phyloP scores from a whole-genome alignment of 92 coral and sea anemone genomes.

The Pocillopora grandis region DNA sequence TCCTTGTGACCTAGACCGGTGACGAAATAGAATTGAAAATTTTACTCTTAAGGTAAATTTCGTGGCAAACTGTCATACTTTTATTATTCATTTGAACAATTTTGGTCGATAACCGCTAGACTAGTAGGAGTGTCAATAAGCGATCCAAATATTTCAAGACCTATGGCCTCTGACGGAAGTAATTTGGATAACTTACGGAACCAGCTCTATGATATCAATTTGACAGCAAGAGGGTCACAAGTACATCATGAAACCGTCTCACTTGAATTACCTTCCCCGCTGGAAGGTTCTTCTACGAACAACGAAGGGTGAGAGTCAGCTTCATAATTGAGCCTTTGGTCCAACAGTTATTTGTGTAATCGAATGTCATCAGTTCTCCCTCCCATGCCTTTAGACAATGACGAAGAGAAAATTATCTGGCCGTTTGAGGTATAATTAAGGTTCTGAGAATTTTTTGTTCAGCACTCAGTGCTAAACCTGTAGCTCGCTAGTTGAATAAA shows the following conservation, averaged over 20 bases:
- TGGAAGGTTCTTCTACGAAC: neutral
- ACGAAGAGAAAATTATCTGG: conserved; percentile 8
- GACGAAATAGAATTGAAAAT: neutral
- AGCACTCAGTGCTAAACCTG: too few species aligned
- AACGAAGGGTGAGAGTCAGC: neutral
- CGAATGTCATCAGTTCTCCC: neutral
- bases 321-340: neutral
- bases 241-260: neutral
- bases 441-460: neutral
- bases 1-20: conserved; percentile 14
- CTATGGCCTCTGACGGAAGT: too few species aligned
- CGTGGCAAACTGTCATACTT: too few species aligned
- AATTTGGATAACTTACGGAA: neutral
- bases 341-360: conserved; percentile 9
- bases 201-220: neutral
- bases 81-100: too few species aligned
- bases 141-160: too few species aligned
- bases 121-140: too few species aligned
- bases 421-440: conserved; percentile 1
- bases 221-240: too few species aligned
- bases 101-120: too few species aligned
- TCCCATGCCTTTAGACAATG: neutral
- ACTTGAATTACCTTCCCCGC: conserved; percentile 1
- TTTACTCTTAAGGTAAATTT: too few species aligned
- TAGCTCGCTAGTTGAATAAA: too few species aligned